Conservation (phyloP, 2,797 vertebrate species). For the Macrochelys suwanniensis region DNA sequence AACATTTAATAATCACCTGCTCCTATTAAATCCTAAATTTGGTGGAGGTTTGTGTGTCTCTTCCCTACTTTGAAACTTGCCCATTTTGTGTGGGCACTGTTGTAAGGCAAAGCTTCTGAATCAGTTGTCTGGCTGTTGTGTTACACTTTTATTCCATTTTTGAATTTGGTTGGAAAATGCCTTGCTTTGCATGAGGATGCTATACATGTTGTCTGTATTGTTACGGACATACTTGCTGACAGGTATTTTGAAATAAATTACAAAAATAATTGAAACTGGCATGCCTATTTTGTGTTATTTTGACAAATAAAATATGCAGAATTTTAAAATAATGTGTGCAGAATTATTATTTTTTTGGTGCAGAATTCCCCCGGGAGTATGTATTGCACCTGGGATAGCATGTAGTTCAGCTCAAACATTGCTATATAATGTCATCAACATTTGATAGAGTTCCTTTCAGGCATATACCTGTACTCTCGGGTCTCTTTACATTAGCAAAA, state of each 20-base stretch:
- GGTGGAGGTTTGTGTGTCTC: neutral
- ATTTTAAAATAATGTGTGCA: too few species aligned
- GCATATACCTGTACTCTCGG: fast-evolving
- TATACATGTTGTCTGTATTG: too few species aligned
- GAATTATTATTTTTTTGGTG: too few species aligned
- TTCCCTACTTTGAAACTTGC: neutral
- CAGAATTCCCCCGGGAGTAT: too few species aligned
- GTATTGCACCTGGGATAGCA: neutral
- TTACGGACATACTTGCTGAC: too few species aligned
- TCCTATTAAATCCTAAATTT: neutral
- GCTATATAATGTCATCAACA: neutral
- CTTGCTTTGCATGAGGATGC: neutral
- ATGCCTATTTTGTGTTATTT: too few species aligned
- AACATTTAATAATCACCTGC: neutral
- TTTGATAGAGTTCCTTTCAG: neutral
- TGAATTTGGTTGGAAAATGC: neutral
- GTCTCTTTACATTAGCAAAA: fast-evolving
- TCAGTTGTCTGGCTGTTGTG: neutral
- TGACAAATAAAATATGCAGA: too few species aligned
- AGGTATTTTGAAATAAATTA: too few species aligned
- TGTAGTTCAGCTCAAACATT: neutral
- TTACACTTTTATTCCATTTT: neutral
- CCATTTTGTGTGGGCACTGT: neutral
- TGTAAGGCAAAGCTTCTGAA: neutral
- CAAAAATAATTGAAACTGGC: too few species aligned